Base-by-base conservation (phyloP, 2,797 vertebrate genomes). In the Dallia pectoralis region DNA sequence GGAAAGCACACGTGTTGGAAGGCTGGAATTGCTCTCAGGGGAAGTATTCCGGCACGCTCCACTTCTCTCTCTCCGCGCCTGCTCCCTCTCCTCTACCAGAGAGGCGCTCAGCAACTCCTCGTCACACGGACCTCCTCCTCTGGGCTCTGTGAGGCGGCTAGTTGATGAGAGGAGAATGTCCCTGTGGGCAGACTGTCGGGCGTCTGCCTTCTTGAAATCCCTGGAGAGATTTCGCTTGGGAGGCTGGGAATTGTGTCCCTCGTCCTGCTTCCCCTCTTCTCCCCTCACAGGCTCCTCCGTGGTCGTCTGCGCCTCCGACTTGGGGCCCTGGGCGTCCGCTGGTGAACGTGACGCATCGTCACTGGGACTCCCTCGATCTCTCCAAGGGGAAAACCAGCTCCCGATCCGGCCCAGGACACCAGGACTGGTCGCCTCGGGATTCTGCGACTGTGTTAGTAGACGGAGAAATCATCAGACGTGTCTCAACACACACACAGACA, bases 321-420 rank as follows among this genome's bases (percentile, higher is more conserved):
- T 59, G 27, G 40, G 19, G 69, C 56, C 66, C 69, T 62, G 8
- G 44, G 81, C 80, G 27, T 36, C 22, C 6, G 48, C 68, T 4
- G 79, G 65, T 27, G 61, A 59, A 9, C 14, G 61, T 8, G 79
- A 79, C 53, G 30, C 82, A 86, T 82, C 86, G 78, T 88, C 90
- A 66, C 49, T 27, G 0, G 85, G 81, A 81, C 70, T 73, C 53
- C 53, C 53, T 62, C 76, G 88, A 77, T 73, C 86, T 72, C 51
- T 90, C 85, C 91, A 92, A 0, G 90, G 91, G 67, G 88, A 91
- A 4, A 93, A 67, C 91, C 92, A 93, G 84, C 85, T 93, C 73
- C 91, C 90, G 0, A 93, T 90, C 12, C 91, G 91, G 1, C 90
- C 89, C 73, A 92, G 83, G 75, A 93, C 92, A 76, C 92, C 90